Conservation (phyloP, 2,888 invertebrate species). For the Hypselothyrea guttata region DNA sequence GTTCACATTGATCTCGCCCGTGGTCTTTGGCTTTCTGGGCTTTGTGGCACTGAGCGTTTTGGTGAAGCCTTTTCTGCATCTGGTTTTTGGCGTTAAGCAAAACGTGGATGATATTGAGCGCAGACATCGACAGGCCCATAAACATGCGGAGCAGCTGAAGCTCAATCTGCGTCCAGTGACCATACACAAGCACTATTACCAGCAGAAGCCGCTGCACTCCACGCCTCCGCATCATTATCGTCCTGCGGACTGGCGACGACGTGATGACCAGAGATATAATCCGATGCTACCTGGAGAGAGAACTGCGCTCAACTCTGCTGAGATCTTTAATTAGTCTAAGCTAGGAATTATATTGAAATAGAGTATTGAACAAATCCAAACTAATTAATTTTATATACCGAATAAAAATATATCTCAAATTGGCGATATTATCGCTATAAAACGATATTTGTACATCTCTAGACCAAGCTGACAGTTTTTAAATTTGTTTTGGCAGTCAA, state of each 20-base stretch:
- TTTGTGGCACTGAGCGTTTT: slow-evolving; percentile 73
- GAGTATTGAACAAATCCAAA: too few species aligned
- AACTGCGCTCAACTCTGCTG: too few species aligned
- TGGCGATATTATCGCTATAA: too few species aligned
- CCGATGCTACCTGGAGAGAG: slow-evolving; percentile 46
- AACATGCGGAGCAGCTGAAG: slow-evolving; percentile 62
- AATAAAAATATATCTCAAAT: too few species aligned
- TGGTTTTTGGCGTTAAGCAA: slow-evolving; percentile 75
- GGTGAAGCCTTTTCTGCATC: slow-evolving; percentile 72
- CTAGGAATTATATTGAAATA: too few species aligned
- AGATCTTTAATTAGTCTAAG: too few species aligned
- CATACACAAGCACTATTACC: slow-evolving; percentile 78
- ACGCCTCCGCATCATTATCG: slow-evolving; percentile 42
- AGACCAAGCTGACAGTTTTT: too few species aligned
- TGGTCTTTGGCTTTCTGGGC: slow-evolving; percentile 77
- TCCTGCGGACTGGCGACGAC: slow-evolving; percentile 51
- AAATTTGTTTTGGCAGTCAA: not conserved
- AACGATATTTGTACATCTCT: too few species aligned
- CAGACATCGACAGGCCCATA: slow-evolving; percentile 51
- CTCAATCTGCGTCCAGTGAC: slow-evolving; percentile 74
- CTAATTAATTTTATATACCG: too few species aligned
- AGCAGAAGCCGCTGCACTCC: slow-evolving; percentile 57
- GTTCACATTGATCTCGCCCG: slow-evolving; percentile 74
- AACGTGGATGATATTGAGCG: slow-evolving; percentile 69
- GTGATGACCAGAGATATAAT: slow-evolving; percentile 34